Conservation (phyloP, 2,797 vertebrate genomes). For the Pangasius mekongensis region DNA sequence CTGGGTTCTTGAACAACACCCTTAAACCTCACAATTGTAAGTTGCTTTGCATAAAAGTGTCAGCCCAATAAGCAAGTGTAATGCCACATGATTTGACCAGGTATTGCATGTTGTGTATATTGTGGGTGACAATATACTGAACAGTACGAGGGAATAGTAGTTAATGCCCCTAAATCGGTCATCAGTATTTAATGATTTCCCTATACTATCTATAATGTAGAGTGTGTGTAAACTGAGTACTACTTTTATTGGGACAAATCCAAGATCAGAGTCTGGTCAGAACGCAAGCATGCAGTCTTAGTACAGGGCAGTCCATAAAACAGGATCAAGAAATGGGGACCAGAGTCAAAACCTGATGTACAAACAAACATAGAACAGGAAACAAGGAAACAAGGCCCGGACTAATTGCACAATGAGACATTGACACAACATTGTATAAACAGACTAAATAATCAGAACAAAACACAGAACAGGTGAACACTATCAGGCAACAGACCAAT, state of each 20-base stretch:
- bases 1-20: background rate
- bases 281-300: background rate
- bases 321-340: background rate
- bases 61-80: background rate
- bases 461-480: slow-evolving; percentile 20
- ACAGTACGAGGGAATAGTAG: background rate
- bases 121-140: background rate
- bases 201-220: background rate
- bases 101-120: background rate
- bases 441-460: slow-evolving; percentile 2
- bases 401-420: background rate
- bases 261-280: background rate
- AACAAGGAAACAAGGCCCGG: background rate
- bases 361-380: background rate
- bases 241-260: background rate
- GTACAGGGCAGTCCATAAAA: background rate
- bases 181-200: background rate
- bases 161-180: background rate
- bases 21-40: background rate
- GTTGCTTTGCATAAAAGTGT: background rate
- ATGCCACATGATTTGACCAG: background rate
- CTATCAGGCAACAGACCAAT: background rate
- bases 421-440: background rate
- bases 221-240: background rate
- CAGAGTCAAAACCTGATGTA: background rate